Conservation (phyloP, 2,888 invertebrate species). For the Bembecia ichneumoniformis region DNA sequence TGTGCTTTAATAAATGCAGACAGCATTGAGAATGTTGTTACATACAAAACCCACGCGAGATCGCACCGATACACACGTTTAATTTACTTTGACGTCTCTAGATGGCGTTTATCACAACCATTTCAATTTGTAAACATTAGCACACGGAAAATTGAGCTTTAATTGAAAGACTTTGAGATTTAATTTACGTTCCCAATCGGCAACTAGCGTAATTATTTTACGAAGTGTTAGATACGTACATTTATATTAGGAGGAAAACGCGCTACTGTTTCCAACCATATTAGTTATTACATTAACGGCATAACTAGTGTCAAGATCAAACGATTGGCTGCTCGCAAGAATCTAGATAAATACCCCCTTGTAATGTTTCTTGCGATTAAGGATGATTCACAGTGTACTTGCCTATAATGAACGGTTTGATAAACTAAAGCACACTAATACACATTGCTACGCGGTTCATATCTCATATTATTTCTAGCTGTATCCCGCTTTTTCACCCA, state of each 20-base stretch:
- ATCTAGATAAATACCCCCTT: not conserved
- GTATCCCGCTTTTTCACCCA: too few relatives aligned
- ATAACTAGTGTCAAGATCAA: constrained; percentile 17
- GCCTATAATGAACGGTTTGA: too few relatives aligned
- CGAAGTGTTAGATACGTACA: constrained; percentile 19
- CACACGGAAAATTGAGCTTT: not conserved
- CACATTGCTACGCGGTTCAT: too few relatives aligned
- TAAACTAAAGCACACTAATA: too few relatives aligned
- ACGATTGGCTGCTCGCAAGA: not conserved
- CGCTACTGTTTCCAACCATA: constrained; percentile 20
- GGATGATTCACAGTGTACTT: too few relatives aligned
- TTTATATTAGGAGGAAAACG: constrained; percentile 21
- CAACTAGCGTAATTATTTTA: not conserved
- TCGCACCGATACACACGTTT: constrained; percentile 26
- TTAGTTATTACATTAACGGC: constrained; percentile 17
- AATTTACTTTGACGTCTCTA: constrained; percentile 26
- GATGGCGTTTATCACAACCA: constrained; percentile 17
- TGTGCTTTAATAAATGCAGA: constrained; percentile 33
- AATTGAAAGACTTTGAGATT: not conserved
- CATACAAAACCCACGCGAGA: constrained; percentile 21
- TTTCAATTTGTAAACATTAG: not conserved
- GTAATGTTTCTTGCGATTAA: not conserved
- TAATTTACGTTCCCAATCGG: not conserved
- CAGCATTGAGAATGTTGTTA: constrained; percentile 32
- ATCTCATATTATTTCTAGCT: too few relatives aligned